Evolutionary conservation across 2,113 vertebrate species (phyloP), one percentile per base, ranked within the genome.

Genomic region (Tretioscincus oriximinensis): DNA sequence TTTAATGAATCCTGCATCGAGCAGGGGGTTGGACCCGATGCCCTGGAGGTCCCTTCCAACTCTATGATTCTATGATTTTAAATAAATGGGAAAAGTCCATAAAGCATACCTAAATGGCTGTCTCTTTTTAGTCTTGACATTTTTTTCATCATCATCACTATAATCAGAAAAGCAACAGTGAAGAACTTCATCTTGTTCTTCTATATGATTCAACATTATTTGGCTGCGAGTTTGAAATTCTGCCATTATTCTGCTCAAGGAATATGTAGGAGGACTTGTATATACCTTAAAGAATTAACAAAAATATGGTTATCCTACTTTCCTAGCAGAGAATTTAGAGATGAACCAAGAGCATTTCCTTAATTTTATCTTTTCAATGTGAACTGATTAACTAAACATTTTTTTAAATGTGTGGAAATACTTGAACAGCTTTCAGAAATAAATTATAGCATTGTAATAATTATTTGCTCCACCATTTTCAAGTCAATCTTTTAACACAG

Each of bases 151-250:
- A 81, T 94, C 90, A 81, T 94, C 92, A 61, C 92, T 92, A 66
- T 93, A 84, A 88, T 94, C 94, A 88, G 94, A 92, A 79, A 95
- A 88, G 10, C 92, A 90, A 60, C 90, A 93, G 83, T 93, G 94
- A 85, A 95, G 95, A 65, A 98, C 96, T 85, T 96, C 91, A 78
- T 98, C 97, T 79, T 96, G 95, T 83, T 96, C 96, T 89, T 99
- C 97, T 80, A 97, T 90, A 82, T 95, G 93, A 70, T 94, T 94
- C 88, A 97, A 83, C 77, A 96, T 92, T 90, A 97, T 94, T 41
- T 96, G 95, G 78, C 94, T 95, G 66, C 94, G 96, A 80, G 94
- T 94, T 88, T 87, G 95, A 89, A 98, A 98, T 85, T 95, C 92
- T 45, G 96, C 96, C 89, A 97, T 95, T 89, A 98, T 88, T 83